These are phyloP conservation scores for Drosophila greeni DNA, from an alignment of 2,888 invertebrate species.

Conservation along the genomic window DNA sequence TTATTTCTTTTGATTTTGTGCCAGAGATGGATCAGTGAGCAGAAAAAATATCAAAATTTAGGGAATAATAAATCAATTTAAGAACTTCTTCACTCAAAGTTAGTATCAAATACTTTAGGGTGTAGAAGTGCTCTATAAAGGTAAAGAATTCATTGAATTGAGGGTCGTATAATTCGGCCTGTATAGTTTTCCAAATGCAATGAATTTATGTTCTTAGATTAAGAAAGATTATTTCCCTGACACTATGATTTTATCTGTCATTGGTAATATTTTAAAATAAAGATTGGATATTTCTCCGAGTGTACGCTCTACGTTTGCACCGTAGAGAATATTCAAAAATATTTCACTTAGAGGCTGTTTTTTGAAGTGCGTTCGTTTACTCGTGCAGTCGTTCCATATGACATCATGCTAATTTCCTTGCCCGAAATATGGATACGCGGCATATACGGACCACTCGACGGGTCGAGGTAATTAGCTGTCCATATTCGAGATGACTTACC, in stretches of 20 bases:
- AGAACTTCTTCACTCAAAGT: neutral
- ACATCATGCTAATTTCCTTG: constrained; percentile 42
- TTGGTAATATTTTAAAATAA: neutral
- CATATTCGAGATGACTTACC: constrained; percentile 64
- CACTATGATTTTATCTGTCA: neutral
- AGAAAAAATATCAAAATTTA: neutral
- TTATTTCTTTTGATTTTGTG: neutral
- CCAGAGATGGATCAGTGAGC: neutral
- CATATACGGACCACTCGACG: constrained; percentile 6
- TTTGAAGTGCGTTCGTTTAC: constrained; percentile 38
- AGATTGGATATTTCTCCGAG: neutral
- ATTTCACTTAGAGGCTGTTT: constrained; percentile 31
- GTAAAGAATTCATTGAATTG: too few species aligned
- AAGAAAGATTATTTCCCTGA: neutral
- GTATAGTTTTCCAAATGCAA: neutral
- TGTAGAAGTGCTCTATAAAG: neutral
- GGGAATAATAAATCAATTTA: neutral
- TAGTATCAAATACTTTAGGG: neutral
- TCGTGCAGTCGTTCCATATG: constrained; percentile 29
- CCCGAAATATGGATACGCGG: constrained; percentile 4
- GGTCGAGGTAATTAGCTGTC: constrained; percentile 7
- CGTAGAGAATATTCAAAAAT: constrained; percentile 32
- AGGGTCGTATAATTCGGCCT: too few species aligned
- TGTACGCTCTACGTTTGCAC: constrained; percentile 7
- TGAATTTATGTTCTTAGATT: neutral